These are phyloP conservation scores for Patella vulgata DNA, from an alignment of 1,140 invertebrate genomes.

Conservation along the genomic window DNA sequence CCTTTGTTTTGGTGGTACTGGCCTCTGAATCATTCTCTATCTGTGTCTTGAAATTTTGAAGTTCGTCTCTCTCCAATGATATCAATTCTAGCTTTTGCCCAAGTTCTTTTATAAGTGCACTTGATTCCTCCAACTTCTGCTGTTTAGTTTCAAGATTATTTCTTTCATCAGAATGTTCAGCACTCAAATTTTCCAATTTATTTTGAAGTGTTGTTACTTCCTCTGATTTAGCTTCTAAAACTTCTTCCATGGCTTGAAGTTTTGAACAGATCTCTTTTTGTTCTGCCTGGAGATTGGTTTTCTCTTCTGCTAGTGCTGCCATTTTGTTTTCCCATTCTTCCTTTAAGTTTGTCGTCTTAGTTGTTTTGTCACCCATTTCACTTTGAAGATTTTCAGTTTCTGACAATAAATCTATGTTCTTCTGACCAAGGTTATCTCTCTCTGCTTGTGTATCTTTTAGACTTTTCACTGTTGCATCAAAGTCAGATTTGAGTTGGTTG, in stretches of 20 bases:
- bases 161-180: constrained; percentile 11
- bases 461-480: constrained; percentile 4
- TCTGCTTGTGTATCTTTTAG: constrained; percentile 8
- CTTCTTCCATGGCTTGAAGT: constrained; percentile 6
- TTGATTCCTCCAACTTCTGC: constrained; percentile 5
- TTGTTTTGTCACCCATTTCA: background rate
- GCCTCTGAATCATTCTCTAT: background rate
- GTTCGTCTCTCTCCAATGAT: background rate
- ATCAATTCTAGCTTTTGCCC: constrained; percentile 3
- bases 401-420: constrained; percentile 10
- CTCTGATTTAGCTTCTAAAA: constrained; percentile 11
- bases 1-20: background rate
- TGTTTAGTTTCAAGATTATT: constrained; percentile 13
- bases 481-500: constrained; percentile 16
- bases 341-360: constrained; percentile 25
- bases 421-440: constrained; percentile 8
- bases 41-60: background rate
- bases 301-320: constrained; percentile 15
- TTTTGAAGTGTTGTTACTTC: constrained; percentile 1
- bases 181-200: constrained; percentile 24
- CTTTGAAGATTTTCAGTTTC: constrained; percentile 11
- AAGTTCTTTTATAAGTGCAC: constrained; percentile 20
- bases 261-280: constrained; percentile 15
- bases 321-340: constrained; percentile 24
- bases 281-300: constrained; percentile 9